Evolutionary conservation across 2,113 vertebrate species (phyloP), one percentile per base, ranked within the genome.

Genomic region (Crotalus helleri): DNA sequence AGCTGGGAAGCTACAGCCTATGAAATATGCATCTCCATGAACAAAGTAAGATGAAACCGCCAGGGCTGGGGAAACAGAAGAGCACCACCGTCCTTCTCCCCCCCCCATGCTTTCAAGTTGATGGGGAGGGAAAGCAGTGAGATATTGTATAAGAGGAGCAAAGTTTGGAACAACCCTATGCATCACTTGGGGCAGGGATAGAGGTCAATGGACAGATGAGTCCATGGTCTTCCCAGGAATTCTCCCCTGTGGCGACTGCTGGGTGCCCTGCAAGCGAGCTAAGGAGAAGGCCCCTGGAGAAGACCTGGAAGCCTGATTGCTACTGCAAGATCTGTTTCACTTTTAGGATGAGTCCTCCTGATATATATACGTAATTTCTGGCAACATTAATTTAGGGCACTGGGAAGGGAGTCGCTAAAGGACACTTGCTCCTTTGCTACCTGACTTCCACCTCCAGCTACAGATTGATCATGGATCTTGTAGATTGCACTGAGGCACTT

Each of bases 1-100:
- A 96, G 97, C 96, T 97, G 97, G 96, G 97, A 94, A 94, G 95
- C 96, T 93, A 11, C 44, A 92, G 96, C 92, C 0, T 94, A 95
- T 94, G 96, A 97, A 97, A 96, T 94, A 96, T 92, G 96, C 96
- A 96, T 95, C 2, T n/a, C 12, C 26, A 64, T 0, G 93, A 96
- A 96, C 96, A 96, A 97, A 96, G 96, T 94, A 23, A 92, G 95
- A 85, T 5, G 58, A 93, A 92, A 92, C 0, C 9, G 24, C 94
- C 61, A 4, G 94, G 0, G 21, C 54, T 29, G 94, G 90, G 74
- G 24, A 94, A 23, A 6, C 1, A 23, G 53, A 23, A 19, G 29
- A 46, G 64, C 57, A 95, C 95, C 94, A 95, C 94, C 96, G 95
- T 9, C 49, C 49, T 51, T 95, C 0, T 26, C 46, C 46, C 46